Conservation (phyloP, 2,888 invertebrate genomes). For the Dolichomitus sp. region DNA sequence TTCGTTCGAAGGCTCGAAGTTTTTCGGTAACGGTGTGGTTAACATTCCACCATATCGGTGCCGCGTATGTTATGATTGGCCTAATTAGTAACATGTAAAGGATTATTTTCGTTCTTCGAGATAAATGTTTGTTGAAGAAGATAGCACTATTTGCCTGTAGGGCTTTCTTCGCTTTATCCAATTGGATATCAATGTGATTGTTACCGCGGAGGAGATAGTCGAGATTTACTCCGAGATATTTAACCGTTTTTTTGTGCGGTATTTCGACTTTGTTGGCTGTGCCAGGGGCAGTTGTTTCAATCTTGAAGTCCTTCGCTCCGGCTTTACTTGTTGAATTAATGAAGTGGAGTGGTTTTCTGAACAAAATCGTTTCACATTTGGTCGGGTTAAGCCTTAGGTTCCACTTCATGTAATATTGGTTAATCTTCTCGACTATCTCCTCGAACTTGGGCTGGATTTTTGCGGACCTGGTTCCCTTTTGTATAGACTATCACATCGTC, state of each 20-base stretch:
- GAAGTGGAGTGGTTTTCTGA: conserved; percentile 45
- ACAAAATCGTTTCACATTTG: conserved; percentile 63
- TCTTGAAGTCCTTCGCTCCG: conserved; percentile 25
- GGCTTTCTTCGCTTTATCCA: conserved; percentile 28
- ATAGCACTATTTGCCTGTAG: conserved; percentile 8
- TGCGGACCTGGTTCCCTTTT: conserved; percentile 8
- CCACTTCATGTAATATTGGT: conserved; percentile 35
- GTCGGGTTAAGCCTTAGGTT: conserved; percentile 40
- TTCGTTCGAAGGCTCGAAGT: conserved; percentile 45
- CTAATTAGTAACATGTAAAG: conserved; percentile 31
- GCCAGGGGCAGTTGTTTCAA: not conserved
- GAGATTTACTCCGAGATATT: conserved; percentile 45
- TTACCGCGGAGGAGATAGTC: conserved; percentile 26
- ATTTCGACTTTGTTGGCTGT: not conserved
- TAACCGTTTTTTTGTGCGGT: conserved; percentile 32
- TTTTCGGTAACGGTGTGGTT: conserved; percentile 41
- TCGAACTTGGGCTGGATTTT: not conserved
- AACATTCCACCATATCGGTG: conserved; percentile 35
- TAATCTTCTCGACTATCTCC: conserved; percentile 14
- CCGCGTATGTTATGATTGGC: conserved; percentile 40
- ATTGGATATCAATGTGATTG: conserved; percentile 25
- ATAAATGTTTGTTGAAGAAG: conserved; percentile 32
- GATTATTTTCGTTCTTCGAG: conserved; percentile 13
- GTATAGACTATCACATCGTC: conserved; percentile 4
- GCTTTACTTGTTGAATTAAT: conserved; percentile 12